These are phyloP conservation scores for Hylaea fasciaria DNA, from an alignment of 2,888 invertebrate species.

Conservation along the genomic window DNA sequence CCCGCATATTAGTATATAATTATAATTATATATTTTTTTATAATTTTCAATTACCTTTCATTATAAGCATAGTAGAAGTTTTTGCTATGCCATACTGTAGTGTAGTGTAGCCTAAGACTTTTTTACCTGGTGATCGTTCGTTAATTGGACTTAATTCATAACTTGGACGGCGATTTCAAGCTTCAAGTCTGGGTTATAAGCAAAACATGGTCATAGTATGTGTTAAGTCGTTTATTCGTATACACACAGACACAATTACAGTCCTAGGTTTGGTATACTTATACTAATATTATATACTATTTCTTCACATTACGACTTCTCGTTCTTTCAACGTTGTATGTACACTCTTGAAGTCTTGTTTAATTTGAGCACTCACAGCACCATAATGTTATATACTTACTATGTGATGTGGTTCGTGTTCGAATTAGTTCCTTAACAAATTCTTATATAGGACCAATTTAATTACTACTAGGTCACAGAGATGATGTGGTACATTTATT, in stretches of 20 bases:
- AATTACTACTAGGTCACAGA: constrained; percentile 64
- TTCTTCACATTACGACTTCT: constrained; percentile 16
- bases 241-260: constrained; percentile 30
- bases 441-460: constrained; percentile 13
- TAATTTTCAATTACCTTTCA: no score
- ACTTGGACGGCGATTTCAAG: no score
- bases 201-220: constrained; percentile 26
- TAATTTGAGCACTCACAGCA: constrained; percentile 21
- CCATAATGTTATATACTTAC: not conserved
- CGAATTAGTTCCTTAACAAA: constrained; percentile 1
- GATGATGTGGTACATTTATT: constrained; percentile 66
- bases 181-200: not conserved
- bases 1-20: no score
- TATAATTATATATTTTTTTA: no score
- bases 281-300: constrained; percentile 13
- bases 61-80: no score
- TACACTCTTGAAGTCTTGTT: constrained; percentile 26
- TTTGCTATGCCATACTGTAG: no score
- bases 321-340: constrained; percentile 17
- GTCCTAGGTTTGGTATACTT: constrained; percentile 18
- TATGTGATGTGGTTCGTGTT: constrained; percentile 1
- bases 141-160: no score
- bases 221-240: constrained; percentile 39
- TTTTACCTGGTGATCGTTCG: no score
- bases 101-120: no score